Percentiles rank a stretch among this genome's conserved stretches.
Conservation (phyloP, 30 jellyfish, hydroid and myxozoan genomes). For the Turritopsis dohrnii region DNA sequence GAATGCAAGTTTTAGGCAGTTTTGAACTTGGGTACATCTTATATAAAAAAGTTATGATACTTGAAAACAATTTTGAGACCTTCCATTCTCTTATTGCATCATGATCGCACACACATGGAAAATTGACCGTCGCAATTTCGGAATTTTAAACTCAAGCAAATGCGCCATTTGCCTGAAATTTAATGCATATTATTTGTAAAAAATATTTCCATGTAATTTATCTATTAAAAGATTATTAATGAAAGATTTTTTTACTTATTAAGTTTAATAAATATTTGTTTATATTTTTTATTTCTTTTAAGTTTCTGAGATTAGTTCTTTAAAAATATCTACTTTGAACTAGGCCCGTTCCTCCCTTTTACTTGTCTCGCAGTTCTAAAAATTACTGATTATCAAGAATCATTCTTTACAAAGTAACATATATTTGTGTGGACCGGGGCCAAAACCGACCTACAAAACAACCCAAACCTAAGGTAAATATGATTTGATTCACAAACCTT, state of each 20-base stretch:
- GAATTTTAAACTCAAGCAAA: neutral
- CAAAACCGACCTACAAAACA: constrained; percentile 1
- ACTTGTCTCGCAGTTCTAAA: neutral
- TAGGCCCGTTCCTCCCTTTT: neutral
- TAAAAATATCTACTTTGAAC: neutral
- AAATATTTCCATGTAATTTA: neutral
- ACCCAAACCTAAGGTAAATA: neutral
- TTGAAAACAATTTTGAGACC: neutral
- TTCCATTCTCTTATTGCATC: too few species aligned
- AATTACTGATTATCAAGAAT: neutral
- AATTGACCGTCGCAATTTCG: neutral
- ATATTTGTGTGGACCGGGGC: neutral
- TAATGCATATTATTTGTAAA: too few species aligned
- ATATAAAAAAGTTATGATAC: too few species aligned
- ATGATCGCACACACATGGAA: neutral
- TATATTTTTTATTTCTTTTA: too few species aligned
- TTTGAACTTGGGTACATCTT: too few species aligned
- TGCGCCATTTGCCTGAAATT: neutral
- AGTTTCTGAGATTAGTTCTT: neutral
- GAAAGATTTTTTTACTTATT: too few species aligned
- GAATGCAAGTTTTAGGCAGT: too few species aligned
- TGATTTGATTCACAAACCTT: neutral
- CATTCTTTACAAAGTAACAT: neutral
- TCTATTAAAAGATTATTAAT: neutral
- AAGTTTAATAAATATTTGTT: too few species aligned